Percentiles rank a stretch among this genome's conserved stretches.
Evolutionary conservation across 2,113 vertebrate genomes (phyloP).

Genomic region (Brienomyrus brachyistius): DNA sequence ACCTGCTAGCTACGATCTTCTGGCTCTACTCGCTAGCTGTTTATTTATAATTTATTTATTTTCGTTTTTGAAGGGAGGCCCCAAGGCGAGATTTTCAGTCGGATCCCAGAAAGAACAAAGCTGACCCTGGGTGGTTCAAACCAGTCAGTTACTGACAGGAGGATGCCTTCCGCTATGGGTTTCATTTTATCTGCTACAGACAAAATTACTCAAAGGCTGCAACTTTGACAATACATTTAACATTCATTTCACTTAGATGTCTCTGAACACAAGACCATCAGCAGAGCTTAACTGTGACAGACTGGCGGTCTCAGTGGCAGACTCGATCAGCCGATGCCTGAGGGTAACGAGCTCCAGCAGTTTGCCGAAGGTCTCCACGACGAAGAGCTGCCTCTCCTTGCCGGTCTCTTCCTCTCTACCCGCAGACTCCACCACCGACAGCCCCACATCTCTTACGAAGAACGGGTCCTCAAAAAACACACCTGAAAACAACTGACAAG

Average conservation of each 20-base stretch:
- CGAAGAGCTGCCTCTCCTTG: constrained; percentile 39
- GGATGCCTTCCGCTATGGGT: background rate
- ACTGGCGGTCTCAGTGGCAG: constrained; percentile 43
- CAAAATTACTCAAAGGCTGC: background rate
- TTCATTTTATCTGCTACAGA: background rate
- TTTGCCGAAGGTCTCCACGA: constrained; percentile 54
- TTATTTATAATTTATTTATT: background rate
- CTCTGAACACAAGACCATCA: background rate
- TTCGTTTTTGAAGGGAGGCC: background rate
- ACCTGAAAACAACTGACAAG: constrained; percentile 58
- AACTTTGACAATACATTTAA: background rate
- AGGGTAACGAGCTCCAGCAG: constrained; percentile 61
- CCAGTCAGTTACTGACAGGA: background rate
- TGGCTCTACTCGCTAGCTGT: background rate
- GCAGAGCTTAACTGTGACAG: constrained; percentile 49
- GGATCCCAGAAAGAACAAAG: background rate
- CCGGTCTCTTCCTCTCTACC: constrained; percentile 39
- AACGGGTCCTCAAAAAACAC: constrained; percentile 44
- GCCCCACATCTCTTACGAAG: constrained; percentile 39
- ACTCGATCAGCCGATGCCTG: constrained; percentile 50
- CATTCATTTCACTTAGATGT: background rate
- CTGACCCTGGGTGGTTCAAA: background rate
- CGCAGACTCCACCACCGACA: constrained; percentile 30
- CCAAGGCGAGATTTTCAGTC: background rate
- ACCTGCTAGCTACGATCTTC: background rate